A percentile compares a stretch with the other conserved stretches of the same genome.
These are phyloP conservation scores for Microtus richardsoni DNA, from an alignment of 2,113 vertebrate genomes.

Conservation along the genomic window DNA sequence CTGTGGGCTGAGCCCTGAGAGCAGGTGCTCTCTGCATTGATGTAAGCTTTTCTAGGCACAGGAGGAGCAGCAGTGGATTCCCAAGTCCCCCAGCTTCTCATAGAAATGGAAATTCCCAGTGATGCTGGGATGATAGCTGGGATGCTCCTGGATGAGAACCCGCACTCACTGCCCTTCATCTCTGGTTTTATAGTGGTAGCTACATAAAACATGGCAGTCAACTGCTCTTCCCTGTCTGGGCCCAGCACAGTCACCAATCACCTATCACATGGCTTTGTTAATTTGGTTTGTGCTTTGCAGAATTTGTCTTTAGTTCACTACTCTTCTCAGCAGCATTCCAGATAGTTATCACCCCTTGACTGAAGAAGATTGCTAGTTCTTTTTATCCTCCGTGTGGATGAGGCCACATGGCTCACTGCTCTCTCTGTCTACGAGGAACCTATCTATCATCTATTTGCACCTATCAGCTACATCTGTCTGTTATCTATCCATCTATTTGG, in stretches of 20 bases:
- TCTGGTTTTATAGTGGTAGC: not conserved
- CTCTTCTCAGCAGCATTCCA: not conserved
- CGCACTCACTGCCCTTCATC: not conserved
- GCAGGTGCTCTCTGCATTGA: not conserved
- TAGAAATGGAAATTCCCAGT: not conserved
- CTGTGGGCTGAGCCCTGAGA: not conserved
- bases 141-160: not conserved
- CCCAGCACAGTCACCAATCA: not conserved
- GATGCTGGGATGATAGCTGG: not conserved
- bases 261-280: not conserved
- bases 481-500: not conserved
- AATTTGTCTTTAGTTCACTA: not conserved
- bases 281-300: not conserved
- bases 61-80: not conserved
- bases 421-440: not conserved
- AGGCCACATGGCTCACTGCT: not conserved
- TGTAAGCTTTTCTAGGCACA: slow-evolving; percentile 6
- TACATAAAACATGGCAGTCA: not conserved
- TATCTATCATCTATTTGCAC: not conserved
- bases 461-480: not conserved
- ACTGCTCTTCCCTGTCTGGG: not conserved
- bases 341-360: not conserved
- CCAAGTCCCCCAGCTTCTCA: not conserved
- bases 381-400: not conserved
- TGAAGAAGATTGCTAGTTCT: not conserved